phyloP scores from a whole-genome alignment of 2,888 invertebrate species.

The Calameuta pallipes region DNA sequence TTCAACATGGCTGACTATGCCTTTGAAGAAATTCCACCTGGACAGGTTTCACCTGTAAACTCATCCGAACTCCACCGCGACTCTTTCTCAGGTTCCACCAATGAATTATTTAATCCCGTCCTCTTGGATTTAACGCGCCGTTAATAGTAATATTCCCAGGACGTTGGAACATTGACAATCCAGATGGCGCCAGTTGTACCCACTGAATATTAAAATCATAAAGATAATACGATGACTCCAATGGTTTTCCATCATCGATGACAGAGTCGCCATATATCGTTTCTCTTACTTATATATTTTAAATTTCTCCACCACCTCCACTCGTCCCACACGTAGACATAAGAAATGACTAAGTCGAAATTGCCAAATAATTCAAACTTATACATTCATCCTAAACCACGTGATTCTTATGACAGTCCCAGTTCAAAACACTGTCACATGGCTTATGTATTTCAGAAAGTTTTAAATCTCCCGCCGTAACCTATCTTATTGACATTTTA shows the following conservation, averaged over 20 bases:
- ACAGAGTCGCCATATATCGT: not conserved
- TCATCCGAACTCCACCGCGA: not conserved
- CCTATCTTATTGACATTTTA: not conserved
- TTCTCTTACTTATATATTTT: not conserved
- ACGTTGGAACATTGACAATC: not conserved
- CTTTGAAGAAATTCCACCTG: constrained; percentile 2
- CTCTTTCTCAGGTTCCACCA: not conserved
- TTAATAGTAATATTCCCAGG: not conserved
- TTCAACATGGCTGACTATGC: not conserved
- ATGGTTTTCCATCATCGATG: not conserved
- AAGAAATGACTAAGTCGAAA: not conserved
- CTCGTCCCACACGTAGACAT: not conserved
- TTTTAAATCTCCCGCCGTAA: not conserved
- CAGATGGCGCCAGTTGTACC: not conserved
- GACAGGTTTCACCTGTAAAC: not conserved
- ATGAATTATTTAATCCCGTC: constrained; percentile 8
- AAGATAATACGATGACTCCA: not conserved
- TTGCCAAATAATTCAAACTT: not conserved
- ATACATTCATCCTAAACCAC: not conserved
- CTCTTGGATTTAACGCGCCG: not conserved
- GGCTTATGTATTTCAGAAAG: not conserved
- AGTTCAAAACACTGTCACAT: not conserved
- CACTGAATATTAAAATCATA: not conserved
- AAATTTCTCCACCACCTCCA: not conserved
- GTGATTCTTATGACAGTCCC: not conserved